Base-by-base conservation (phyloP, 92 coral and sea anemone species). In the Epizoanthus stellaris region DNA sequence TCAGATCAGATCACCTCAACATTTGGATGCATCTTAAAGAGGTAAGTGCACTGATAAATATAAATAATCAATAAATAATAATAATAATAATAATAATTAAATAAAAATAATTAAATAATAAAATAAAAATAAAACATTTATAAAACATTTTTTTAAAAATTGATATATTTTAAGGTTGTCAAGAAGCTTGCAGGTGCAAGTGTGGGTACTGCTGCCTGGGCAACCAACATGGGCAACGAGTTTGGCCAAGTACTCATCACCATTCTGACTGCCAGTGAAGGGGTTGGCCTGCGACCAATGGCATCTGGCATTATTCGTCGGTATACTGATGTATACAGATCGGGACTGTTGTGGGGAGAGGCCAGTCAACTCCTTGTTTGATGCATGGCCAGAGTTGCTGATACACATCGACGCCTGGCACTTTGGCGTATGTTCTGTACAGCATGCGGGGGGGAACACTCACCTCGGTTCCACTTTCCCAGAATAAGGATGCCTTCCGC, bases 401-500 rank as follows among this genome's bases (percentile, higher is more conserved):
- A 43, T 84, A 10, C 72, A 45, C 19, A 65, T 84, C 0, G 83
- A 84, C 68, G 19, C 13, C 11, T 84, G 47, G 53, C 88, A 84
- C 43, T 74, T 73, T 34, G 25, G 36, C 88, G 3, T n/a, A 25
- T 19, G 16, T 63, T 63, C 0, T 63, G 23, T 63, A 63, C 69
- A n/a, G 69, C 16, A 19, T n/a, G 69, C 21, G 23, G 36, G 36
- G 2, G 2, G 36, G 1, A 30, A 30, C 1, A 30, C 36, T 30
- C 36, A 30, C 36, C 36, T 63, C 34, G 7, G 76, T 77, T 60
- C 38, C 88, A 1, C 62, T 75, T 2, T 73, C 79, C 21, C 79
- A 86, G 45, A 80, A 77, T 79, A 77, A 86, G 23, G 61, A 77
- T n/a, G 80, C 80, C 0, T 88, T 88, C 64, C 36, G 38, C 20